Evolutionary conservation across 2,888 invertebrate genomes (phyloP).

Genomic region (Amaurobius ferox): DNA sequence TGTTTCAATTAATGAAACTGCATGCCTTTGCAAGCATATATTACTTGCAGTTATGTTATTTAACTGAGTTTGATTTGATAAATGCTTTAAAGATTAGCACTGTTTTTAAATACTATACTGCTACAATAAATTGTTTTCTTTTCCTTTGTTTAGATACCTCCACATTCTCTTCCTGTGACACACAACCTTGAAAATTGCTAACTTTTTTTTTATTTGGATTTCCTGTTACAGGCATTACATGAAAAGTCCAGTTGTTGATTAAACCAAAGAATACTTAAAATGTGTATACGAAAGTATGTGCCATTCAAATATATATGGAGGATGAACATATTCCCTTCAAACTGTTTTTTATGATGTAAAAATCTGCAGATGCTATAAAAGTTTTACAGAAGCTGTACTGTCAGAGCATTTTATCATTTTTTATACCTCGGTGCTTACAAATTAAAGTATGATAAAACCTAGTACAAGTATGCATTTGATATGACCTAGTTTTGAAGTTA

Average conservation of each 20-base stretch:
- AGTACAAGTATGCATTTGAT: not conserved
- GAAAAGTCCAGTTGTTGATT: conserved; percentile 13
- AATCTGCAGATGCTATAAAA: not conserved
- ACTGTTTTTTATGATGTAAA: conserved; percentile 17
- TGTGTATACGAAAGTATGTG: conserved; percentile 28
- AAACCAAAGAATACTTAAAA: conserved; percentile 69
- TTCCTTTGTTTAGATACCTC: conserved; percentile 28
- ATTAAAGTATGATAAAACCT: not conserved
- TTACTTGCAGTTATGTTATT: too few species aligned
- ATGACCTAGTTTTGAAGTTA: too few species aligned
- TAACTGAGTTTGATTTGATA: too few species aligned
- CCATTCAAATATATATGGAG: conserved; percentile 21
- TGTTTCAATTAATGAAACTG: too few species aligned
- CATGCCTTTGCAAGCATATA: too few species aligned
- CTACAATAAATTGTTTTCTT: too few species aligned
- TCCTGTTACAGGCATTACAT: conserved; percentile 40
- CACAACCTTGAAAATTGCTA: conserved; percentile 43
- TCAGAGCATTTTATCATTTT: not conserved
- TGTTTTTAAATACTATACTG: too few species aligned
- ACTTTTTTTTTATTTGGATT: conserved; percentile 20
- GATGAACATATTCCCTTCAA: conserved; percentile 11
- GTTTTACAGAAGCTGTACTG: not conserved
- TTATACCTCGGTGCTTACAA: conserved; percentile 26
- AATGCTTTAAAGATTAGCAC: too few species aligned
- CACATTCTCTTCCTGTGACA: conserved; percentile 52